These are phyloP conservation scores for Steinernema carpocapsae DNA, from an alignment of 2,888 invertebrate species.

Conservation along the genomic window DNA sequence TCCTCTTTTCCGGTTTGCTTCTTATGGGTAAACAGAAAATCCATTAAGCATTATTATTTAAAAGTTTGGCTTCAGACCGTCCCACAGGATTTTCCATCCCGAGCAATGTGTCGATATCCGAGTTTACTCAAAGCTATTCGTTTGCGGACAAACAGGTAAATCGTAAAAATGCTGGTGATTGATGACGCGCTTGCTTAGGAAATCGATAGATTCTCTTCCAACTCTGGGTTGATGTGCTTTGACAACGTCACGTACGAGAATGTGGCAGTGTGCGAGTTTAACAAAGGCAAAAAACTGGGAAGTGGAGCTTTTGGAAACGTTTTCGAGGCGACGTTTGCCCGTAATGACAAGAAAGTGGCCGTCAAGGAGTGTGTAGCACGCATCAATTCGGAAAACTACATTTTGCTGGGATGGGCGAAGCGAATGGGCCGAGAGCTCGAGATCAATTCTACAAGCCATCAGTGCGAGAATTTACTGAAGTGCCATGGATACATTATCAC, in stretches of 20 bases:
- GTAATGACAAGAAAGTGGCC: neutral
- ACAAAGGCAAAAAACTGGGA: neutral
- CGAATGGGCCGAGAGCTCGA: neutral
- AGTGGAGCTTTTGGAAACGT: neutral
- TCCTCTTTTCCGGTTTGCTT: no score
- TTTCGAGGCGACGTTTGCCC: neutral
- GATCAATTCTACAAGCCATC: neutral
- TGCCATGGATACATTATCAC: constrained; percentile 1
- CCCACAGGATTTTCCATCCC: no score
- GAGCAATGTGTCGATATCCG: no score
- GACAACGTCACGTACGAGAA: neutral
- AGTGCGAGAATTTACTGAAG: neutral
- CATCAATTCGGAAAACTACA: neutral
- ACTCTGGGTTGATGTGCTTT: neutral
- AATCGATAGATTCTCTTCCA: neutral
- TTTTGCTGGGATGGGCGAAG: neutral
- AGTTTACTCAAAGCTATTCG: no score
- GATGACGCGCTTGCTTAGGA: no score
- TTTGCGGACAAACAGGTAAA: no score
- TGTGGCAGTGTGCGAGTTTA: neutral
- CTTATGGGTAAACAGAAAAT: no score
- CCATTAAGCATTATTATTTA: no score
- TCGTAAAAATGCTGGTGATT: no score
- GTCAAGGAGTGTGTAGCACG: neutral
- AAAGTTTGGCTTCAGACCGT: no score